Conservation (phyloP, 2,797 vertebrate species). For the Pteropus rufus region DNA sequence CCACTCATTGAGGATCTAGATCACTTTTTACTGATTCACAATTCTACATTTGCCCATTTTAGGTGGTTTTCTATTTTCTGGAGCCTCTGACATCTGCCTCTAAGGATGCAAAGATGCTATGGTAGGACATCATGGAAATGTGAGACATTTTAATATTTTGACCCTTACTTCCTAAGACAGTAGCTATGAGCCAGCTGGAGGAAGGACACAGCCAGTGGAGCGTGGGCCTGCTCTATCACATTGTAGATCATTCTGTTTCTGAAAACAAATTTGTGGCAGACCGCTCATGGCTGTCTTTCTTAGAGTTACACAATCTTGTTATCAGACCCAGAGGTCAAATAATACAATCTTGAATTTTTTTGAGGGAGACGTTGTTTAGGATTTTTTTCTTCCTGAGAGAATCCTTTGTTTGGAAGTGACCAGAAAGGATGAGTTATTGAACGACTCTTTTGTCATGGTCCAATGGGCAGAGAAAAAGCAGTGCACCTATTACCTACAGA, state of each 20-base stretch:
- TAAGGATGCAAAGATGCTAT: neutral
- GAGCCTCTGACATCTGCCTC: neutral
- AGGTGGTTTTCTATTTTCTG: neutral
- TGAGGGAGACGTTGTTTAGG: conserved; percentile 72
- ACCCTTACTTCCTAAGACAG: neutral
- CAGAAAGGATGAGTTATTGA: conserved; percentile 81
- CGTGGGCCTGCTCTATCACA: neutral
- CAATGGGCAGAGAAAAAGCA: conserved; percentile 82
- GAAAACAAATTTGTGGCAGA: neutral
- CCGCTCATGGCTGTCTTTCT: neutral
- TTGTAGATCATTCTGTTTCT: neutral
- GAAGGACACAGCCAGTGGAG: neutral
- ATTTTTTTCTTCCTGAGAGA: conserved; percentile 81
- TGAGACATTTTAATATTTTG: neutral
- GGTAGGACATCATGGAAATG: neutral
- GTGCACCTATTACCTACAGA: conserved; percentile 85
- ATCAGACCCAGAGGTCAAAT: conserved; percentile 35
- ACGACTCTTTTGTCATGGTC: conserved; percentile 78
- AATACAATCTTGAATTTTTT: conserved; percentile 7
- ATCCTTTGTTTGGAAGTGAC: conserved; percentile 83
- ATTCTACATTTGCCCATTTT: neutral
- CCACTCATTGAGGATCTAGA: neutral
- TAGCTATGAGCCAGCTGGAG: neutral
- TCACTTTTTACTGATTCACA: neutral
- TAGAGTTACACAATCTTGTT: neutral